Percentiles rank a stretch among this genome's conserved stretches.
Conservation (phyloP, 2,888 invertebrate genomes). For the Caenorhabditis macrosperma region DNA sequence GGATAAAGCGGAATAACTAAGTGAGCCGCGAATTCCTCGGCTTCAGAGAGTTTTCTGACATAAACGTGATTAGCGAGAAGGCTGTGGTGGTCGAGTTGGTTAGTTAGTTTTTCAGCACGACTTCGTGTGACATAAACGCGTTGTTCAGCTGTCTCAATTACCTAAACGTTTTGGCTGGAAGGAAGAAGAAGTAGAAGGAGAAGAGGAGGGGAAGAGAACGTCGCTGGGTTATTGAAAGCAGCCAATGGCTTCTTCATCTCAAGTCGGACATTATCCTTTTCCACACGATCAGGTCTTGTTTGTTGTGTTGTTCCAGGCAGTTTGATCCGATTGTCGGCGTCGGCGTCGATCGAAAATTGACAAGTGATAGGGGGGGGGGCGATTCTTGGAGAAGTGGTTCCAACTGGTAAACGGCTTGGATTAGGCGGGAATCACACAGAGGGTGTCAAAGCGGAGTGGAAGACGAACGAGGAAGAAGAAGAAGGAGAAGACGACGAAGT, state of each 20-base stretch:
- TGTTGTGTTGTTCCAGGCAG: conserved; percentile 41
- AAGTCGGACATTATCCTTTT: conserved; percentile 48
- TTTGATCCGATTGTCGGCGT: conserved; percentile 28
- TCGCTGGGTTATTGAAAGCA: conserved; percentile 20
- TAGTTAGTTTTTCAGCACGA: no score
- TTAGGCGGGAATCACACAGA: no score
- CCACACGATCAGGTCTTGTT: conserved; percentile 38
- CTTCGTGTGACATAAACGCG: no score
- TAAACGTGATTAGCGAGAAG: no score
- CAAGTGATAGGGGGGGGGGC: neutral
- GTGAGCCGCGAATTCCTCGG: no score
- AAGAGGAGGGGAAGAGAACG: conserved; percentile 15
- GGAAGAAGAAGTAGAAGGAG: neutral
- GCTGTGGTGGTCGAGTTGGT: no score
- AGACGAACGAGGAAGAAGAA: neutral
- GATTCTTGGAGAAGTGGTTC: neutral
- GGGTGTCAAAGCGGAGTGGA: neutral
- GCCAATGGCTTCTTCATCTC: conserved; percentile 47
- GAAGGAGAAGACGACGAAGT: conserved; percentile 2
- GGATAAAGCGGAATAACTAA: no score
- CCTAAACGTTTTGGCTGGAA: no score
- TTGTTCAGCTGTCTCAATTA: no score
- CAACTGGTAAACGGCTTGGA: neutral
- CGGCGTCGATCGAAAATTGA: conserved; percentile 17
- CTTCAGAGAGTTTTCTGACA: no score